Evolutionary conservation across 2,113 vertebrate species (phyloP).

Genomic region (Enhydra lutris): DNA sequence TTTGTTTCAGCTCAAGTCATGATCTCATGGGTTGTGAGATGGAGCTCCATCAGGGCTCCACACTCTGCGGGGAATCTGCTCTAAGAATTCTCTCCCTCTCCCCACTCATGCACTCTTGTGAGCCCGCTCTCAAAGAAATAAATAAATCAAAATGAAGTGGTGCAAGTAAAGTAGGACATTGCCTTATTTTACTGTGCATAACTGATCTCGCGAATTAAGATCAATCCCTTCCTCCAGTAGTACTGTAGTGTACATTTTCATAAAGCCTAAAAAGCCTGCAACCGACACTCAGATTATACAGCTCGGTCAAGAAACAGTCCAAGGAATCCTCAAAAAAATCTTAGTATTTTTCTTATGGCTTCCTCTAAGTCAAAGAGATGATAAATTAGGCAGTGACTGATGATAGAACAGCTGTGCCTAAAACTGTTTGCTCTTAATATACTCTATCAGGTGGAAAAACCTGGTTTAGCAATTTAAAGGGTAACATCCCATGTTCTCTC

Average conservation of each 20-base stretch:
- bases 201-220: conserved; percentile 13
- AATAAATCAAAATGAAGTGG: not conserved
- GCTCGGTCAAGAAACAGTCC: not conserved
- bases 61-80: not conserved
- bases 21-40: not conserved
- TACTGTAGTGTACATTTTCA: not conserved
- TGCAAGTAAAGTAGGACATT: not conserved
- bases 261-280: not conserved
- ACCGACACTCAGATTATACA: not conserved
- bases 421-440: conserved; percentile 15
- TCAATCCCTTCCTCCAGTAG: not conserved
- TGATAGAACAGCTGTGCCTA: not conserved
- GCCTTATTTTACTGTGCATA: not conserved
- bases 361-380: not conserved
- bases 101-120: not conserved
- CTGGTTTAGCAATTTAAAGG: not conserved
- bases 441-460: conserved; percentile 17
- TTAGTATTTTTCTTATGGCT: not conserved
- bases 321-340: not conserved
- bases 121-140: not conserved
- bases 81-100: not conserved
- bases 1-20: not conserved
- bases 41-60: not conserved
- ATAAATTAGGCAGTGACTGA: not conserved
- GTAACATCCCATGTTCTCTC: not conserved